A percentile compares a stretch with the other conserved stretches of the same genome.
Evolutionary conservation across 2,888 invertebrate species (phyloP).

Genomic region (Bombylius major): DNA sequence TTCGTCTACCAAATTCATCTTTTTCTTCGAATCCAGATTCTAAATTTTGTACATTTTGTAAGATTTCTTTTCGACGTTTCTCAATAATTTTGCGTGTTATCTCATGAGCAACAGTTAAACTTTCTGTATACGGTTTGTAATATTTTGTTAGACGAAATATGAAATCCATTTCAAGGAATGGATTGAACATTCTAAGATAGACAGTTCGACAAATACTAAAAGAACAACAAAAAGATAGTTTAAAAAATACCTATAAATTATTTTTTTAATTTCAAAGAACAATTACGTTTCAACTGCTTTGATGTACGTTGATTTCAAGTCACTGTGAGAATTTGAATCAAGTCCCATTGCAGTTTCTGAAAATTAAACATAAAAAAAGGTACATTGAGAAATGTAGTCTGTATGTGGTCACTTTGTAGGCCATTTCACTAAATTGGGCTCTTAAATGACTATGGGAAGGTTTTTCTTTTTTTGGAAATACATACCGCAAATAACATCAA

Average conservation of each 20-base stretch:
- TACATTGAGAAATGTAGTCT: no score
- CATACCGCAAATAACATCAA: constrained; percentile 35
- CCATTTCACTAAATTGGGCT: no score
- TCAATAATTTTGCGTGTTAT: constrained; percentile 9
- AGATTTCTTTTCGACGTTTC: neutral
- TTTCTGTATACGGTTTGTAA: neutral
- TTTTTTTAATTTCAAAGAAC: no score
- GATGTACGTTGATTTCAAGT: neutral
- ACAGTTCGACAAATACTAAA: neutral
- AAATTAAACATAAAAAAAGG: neutral
- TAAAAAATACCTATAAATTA: neutral
- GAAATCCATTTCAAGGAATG: constrained; percentile 1
- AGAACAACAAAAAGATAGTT: neutral
- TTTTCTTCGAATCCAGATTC: neutral
- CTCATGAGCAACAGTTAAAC: constrained; percentile 2
- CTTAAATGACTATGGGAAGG: neutral
- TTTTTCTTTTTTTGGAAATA: neutral
- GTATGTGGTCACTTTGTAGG: no score
- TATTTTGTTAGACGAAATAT: constrained; percentile 3
- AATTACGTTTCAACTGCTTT: neutral
- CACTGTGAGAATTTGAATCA: neutral
- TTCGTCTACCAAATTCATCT: constrained; percentile 32
- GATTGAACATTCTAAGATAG: constrained; percentile 8
- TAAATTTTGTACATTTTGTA: neutral
- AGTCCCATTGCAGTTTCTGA: neutral